Evolutionary conservation across 2,797 vertebrate genomes (phyloP).

Genomic region (Pipistrellus pipistrellus): DNA sequence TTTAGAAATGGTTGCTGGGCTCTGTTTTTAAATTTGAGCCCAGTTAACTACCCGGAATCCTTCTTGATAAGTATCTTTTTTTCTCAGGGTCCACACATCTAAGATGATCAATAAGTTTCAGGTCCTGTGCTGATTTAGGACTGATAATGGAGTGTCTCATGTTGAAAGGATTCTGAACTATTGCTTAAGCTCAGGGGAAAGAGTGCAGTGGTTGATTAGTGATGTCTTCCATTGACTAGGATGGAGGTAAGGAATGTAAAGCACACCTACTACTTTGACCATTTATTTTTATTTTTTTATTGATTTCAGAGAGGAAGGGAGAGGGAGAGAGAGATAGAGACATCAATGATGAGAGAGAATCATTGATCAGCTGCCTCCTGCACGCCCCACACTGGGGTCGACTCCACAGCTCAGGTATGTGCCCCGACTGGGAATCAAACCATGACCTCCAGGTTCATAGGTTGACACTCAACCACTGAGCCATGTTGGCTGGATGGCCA

Average conservation of each 20-base stretch:
- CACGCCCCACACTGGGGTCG: no score
- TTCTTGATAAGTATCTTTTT: neutral
- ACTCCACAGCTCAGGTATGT: no score
- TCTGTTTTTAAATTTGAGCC: neutral
- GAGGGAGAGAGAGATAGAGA: no score
- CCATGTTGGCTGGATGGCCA: neutral
- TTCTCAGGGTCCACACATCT: neutral
- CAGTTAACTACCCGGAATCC: neutral
- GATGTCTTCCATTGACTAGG: constrained; percentile 28
- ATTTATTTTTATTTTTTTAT: neutral
- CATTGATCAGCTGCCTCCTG: no score
- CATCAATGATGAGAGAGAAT: no score
- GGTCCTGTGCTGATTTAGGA: neutral
- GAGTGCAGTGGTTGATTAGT: neutral
- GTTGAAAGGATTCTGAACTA: constrained; percentile 24
- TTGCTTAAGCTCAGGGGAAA: neutral
- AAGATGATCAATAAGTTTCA: constrained; percentile 29
- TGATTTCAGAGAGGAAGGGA: no score
- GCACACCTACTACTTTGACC: neutral
- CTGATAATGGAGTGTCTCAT: neutral
- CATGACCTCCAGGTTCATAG: no score
- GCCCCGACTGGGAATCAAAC: no score
- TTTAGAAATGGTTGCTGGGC: neutral
- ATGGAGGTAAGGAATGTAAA: no score
- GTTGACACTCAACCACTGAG: no score